Percentiles rank a stretch among this genome's conserved stretches.
Conservation (phyloP, 2,797 vertebrate genomes). For the Ciconia nigra region DNA sequence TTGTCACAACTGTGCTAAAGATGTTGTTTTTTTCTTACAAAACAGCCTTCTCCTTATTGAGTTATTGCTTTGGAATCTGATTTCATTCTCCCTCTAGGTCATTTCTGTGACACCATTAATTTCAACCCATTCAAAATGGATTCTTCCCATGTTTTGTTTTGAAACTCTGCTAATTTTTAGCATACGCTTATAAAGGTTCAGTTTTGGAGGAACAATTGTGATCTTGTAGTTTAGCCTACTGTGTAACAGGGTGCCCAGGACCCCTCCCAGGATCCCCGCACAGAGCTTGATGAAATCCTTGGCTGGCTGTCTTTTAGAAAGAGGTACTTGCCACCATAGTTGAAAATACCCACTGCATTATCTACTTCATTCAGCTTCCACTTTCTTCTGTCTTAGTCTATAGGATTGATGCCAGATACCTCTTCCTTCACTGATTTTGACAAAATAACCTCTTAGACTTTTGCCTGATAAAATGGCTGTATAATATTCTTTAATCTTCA, state of each 20-base stretch:
- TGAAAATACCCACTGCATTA: neutral
- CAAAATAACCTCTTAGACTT: neutral
- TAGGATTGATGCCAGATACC: neutral
- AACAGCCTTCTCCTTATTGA: neutral
- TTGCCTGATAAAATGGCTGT: neutral
- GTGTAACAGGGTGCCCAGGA: neutral
- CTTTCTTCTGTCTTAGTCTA: neutral
- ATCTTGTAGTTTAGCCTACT: neutral
- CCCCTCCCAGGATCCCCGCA: neutral
- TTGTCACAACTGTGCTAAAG: neutral
- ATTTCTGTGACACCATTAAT: neutral
- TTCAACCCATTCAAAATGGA: neutral
- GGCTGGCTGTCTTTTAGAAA: neutral
- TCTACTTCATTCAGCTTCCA: neutral
- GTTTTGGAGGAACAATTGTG: neutral
- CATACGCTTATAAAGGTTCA: neutral
- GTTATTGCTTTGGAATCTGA: neutral
- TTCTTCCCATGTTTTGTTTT: neutral
- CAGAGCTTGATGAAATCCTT: neutral
- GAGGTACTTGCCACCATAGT: neutral
- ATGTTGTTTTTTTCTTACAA: neutral
- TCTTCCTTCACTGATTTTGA: neutral
- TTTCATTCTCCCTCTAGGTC: neutral
- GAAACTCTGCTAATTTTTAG: constrained; percentile 14
- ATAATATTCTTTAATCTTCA: neutral